Percentiles rank a stretch among this genome's conserved stretches.
Conservation (phyloP, 92 coral and sea anemone species). For the Epizoanthus illoricatus region DNA sequence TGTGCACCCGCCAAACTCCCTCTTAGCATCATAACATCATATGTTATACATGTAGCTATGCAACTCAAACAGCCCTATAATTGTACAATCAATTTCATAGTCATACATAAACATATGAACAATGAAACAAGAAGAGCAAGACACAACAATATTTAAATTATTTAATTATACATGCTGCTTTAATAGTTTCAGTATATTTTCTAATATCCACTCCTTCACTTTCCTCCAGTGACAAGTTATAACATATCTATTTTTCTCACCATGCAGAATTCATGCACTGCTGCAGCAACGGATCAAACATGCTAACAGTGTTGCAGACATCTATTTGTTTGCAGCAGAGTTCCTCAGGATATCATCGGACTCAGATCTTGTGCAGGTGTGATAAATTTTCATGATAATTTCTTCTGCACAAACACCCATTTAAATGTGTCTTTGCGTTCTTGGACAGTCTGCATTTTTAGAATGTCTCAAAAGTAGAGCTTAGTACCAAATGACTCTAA, state of each 20-base stretch:
- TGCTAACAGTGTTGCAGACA: constrained; percentile 78
- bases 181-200: no score
- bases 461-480: no score
- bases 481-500: background rate
- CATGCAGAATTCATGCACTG: constrained; percentile 69
- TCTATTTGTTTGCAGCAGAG: constrained; percentile 94
- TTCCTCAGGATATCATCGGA: constrained; percentile 86
- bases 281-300: constrained; percentile 89
- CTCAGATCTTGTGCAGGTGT: constrained; percentile 93
- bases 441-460: no score
- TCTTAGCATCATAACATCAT: no score
- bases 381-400: background rate
- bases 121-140: background rate
- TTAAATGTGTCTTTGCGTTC: no score
- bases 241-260: background rate
- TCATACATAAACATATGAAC: background rate
- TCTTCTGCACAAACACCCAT: background rate
- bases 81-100: background rate
- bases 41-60: no score
- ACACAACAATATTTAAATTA: background rate
- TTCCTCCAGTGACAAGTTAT: no score
- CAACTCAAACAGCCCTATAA: no score
- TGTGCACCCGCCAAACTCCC: no score
- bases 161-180: no score
- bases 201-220: no score